These are phyloP conservation scores for Zelleria hepariella DNA, from an alignment of 2,888 invertebrate species.

Conservation along the genomic window DNA sequence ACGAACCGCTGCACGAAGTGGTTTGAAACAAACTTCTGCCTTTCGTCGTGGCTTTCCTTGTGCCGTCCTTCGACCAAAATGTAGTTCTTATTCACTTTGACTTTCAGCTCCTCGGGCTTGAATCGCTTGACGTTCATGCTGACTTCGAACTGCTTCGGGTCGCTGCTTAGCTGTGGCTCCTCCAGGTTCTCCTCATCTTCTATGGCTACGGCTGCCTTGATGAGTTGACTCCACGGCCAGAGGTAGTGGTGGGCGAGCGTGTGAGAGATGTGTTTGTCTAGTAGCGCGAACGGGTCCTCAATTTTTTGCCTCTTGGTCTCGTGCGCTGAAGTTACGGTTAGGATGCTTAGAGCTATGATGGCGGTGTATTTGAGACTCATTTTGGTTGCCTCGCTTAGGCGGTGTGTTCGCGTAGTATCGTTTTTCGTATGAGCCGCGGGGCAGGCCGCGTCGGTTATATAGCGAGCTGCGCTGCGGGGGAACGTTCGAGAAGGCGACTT, in stretches of 20 bases:
- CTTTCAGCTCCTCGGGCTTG: constrained; percentile 50
- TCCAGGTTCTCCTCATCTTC: constrained; percentile 42
- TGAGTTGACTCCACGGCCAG: constrained; percentile 60
- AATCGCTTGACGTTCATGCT: constrained; percentile 48
- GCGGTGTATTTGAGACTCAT: constrained; percentile 42
- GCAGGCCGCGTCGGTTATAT: constrained; percentile 39
- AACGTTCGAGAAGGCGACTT: constrained; percentile 57
- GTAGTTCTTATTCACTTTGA: constrained; percentile 55
- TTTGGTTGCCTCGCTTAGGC: constrained; percentile 9
- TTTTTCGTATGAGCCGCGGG: constrained; percentile 24
- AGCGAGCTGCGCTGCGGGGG: constrained; percentile 39
- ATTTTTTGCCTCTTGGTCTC: constrained; percentile 30
- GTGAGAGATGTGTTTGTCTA: constrained; percentile 52
- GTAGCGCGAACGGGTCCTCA: constrained; percentile 31
- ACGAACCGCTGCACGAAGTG: constrained; percentile 57
- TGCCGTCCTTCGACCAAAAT: constrained; percentile 54
- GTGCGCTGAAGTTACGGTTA: constrained; percentile 29
- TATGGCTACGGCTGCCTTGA: constrained; percentile 43
- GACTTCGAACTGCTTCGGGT: constrained; percentile 42
- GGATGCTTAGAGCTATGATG: constrained; percentile 32
- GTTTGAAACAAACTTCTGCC: constrained; percentile 43
- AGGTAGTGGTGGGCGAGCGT: constrained; percentile 48
- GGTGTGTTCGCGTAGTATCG: neutral
- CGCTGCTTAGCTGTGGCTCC: constrained; percentile 51
- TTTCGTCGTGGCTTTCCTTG: constrained; percentile 33